phyloP scores from a whole-genome alignment of 2,888 invertebrate species.

The Ichneumoninae sp. region DNA sequence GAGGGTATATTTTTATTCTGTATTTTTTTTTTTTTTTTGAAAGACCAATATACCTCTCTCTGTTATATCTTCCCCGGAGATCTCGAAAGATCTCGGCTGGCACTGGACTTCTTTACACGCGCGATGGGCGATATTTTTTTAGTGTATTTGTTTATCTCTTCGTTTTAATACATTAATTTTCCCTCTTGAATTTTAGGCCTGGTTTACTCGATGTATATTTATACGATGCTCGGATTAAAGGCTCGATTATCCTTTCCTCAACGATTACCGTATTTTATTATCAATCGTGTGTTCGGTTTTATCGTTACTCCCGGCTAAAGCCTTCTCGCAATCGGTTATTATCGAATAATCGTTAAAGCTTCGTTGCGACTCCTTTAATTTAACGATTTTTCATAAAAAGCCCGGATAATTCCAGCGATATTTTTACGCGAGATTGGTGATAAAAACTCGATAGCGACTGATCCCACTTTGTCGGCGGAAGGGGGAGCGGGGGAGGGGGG shows the following conservation, averaged over 20 bases:
- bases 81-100: constrained; percentile 43
- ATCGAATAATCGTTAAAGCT: constrained; percentile 34
- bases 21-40: constrained; percentile 4
- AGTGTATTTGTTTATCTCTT: not conserved
- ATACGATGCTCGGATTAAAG: constrained; percentile 43
- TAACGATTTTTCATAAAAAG: constrained; percentile 19
- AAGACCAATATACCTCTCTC: constrained; percentile 54
- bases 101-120: constrained; percentile 36
- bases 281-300: constrained; percentile 22
- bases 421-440: not conserved
- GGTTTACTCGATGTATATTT: constrained; percentile 20
- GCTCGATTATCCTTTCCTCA: not conserved
- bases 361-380: not conserved
- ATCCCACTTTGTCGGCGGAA: not conserved
- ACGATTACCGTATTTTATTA: constrained; percentile 12
- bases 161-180: constrained; percentile 31
- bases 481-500: not conserved
- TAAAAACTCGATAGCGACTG: not conserved
- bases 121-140: constrained; percentile 23
- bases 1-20: not conserved
- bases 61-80: constrained; percentile 46
- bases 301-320: not conserved
- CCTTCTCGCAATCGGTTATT: constrained; percentile 16
- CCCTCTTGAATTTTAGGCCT: constrained; percentile 12
- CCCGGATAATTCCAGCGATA: not conserved